phyloP scores from a whole-genome alignment of 2,797 vertebrate species.

The Menidia menidia region DNA sequence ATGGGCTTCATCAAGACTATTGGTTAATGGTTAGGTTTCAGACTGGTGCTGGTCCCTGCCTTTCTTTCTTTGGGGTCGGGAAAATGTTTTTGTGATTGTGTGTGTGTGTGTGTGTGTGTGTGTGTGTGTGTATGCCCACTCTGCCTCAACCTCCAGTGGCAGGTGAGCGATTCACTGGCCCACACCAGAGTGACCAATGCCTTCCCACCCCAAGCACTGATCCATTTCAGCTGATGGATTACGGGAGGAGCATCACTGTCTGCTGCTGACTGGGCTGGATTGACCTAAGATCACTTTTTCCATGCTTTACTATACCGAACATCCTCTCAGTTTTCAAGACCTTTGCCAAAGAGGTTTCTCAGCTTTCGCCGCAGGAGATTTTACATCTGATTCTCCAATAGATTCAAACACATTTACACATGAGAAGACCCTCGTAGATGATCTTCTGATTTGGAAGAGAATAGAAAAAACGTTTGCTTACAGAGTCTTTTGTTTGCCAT shows the following conservation, averaged over 20 bases:
- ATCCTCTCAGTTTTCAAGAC: slow-evolving; percentile 18
- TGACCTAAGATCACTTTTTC: slow-evolving; percentile 45
- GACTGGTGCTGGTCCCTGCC: slow-evolving; percentile 47
- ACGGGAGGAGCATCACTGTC: slow-evolving; percentile 54
- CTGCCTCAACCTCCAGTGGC: slow-evolving; percentile 64
- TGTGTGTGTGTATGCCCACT: slow-evolving; percentile 9
- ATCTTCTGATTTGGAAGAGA: neutral
- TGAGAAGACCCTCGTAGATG: neutral
- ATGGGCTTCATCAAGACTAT: slow-evolving; percentile 75
- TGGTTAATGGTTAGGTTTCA: slow-evolving; percentile 55
- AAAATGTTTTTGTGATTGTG: slow-evolving; percentile 18
- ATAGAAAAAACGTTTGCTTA: too few relatives aligned
- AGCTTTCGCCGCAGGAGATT: neutral
- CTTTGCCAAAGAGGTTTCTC: neutral
- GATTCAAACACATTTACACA: neutral
- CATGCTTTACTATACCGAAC: slow-evolving; percentile 40
- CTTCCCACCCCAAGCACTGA: slow-evolving; percentile 59
- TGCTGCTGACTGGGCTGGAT: slow-evolving; percentile 69
- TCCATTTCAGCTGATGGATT: slow-evolving; percentile 75
- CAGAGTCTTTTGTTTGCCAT: neutral
- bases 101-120: slow-evolving; percentile 21
- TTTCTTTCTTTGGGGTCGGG: slow-evolving; percentile 43
- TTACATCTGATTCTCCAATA: neutral
- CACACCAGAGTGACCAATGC: slow-evolving; percentile 61
- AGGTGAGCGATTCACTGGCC: slow-evolving; percentile 70